These are phyloP conservation scores for Prosapia bicincta DNA, from an alignment of 2,888 invertebrate species.

Conservation along the genomic window DNA sequence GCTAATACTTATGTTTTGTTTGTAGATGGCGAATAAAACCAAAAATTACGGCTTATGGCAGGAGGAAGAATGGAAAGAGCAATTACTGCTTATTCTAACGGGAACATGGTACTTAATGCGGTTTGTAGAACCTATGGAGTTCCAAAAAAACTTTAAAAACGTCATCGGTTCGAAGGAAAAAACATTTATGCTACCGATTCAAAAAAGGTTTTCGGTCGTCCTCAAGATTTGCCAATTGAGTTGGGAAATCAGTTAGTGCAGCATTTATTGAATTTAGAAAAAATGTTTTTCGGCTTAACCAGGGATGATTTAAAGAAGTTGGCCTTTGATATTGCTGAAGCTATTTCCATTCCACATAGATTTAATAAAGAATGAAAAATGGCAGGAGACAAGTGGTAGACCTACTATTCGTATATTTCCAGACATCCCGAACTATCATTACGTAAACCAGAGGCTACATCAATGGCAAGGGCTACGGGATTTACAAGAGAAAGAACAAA, in stretches of 20 bases:
- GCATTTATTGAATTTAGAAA: no score
- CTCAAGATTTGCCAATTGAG: no score
- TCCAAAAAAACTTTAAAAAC: not conserved
- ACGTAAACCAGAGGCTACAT: no score
- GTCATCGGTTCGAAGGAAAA: not conserved
- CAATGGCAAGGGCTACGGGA: no score
- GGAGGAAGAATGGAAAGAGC: not conserved
- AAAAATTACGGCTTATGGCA: not conserved
- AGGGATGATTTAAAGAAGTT: not conserved
- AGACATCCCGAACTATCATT: no score
- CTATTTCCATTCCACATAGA: not conserved
- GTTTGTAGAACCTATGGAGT: not conserved
- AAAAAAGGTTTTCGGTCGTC: no score
- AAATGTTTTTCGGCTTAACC: not conserved
- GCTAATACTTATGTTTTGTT: no score
- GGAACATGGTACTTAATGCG: not conserved
- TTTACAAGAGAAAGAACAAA: no score
- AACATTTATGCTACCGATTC: no score
- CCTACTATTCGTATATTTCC: not conserved
- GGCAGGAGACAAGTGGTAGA: not conserved
- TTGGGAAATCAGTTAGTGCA: no score
- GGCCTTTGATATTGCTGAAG: no score
- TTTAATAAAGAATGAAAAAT: not conserved
- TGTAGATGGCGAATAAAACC: not conserved
- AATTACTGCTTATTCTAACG: not conserved